These are phyloP conservation scores for Chloroclystis v-ata DNA, from an alignment of 2,888 invertebrate genomes.

Conservation along the genomic window DNA sequence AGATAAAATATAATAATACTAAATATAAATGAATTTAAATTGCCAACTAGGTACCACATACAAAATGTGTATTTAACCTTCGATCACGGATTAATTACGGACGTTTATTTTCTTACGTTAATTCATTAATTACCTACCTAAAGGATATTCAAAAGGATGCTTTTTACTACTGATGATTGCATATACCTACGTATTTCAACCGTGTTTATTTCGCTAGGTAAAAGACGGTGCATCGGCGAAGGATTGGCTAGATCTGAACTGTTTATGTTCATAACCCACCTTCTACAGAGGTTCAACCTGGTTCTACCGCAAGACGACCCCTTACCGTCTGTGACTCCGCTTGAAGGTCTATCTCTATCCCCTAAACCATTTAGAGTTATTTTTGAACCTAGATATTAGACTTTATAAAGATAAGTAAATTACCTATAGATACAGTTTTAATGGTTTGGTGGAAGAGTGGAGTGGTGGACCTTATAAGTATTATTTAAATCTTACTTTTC, in stretches of 20 bases:
- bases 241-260: slow-evolving; percentile 84
- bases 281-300: slow-evolving; percentile 82
- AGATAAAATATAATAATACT: too few species aligned
- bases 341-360: slow-evolving; percentile 77
- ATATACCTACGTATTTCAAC: too few species aligned
- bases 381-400: slow-evolving; percentile 50
- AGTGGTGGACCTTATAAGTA: too few species aligned
- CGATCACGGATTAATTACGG: too few species aligned
- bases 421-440: neutral
- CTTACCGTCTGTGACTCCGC: slow-evolving; percentile 64
- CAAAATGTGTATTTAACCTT: too few species aligned
- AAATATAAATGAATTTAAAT: too few species aligned
- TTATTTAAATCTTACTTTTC: too few species aligned
- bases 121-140: too few species aligned
- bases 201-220: slow-evolving; percentile 68
- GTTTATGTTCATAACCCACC: slow-evolving; percentile 84
- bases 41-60: too few species aligned
- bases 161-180: too few species aligned
- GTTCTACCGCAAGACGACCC: slow-evolving; percentile 54
- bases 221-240: slow-evolving; percentile 89
- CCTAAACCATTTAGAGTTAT: slow-evolving; percentile 73
- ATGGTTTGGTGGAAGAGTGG: neutral
- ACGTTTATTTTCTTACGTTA: too few species aligned
- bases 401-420: neutral
- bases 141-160: too few species aligned